These are phyloP conservation scores for Karalla daura DNA, from an alignment of 2,797 vertebrate species.

Conservation along the genomic window DNA sequence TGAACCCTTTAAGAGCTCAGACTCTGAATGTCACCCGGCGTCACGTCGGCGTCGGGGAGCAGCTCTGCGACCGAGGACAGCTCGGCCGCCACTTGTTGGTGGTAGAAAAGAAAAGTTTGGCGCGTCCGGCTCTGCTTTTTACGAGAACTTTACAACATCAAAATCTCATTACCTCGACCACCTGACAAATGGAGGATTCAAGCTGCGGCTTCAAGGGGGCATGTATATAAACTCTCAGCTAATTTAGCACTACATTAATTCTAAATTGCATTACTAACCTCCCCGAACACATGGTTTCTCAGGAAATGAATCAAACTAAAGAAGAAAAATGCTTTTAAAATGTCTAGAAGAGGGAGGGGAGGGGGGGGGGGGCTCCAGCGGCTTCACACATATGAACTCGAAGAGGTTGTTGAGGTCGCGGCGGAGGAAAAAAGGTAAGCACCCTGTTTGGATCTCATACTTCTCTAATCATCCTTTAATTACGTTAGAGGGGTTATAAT, in stretches of 20 bases:
- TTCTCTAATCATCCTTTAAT: conserved; percentile 47
- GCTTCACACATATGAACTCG: not conserved
- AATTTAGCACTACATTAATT: conserved; percentile 19
- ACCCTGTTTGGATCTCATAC: conserved; percentile 25
- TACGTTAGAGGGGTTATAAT: conserved; percentile 36
- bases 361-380: too few species aligned
- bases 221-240: not conserved
- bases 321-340: not conserved
- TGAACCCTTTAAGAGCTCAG: not conserved
- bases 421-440: conserved; percentile 8
- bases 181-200: conserved; percentile 7
- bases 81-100: conserved; percentile 1
- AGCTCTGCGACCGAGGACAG: conserved; percentile 36
- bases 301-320: not conserved
- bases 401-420: conserved; percentile 5
- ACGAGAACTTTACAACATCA: not conserved
- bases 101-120: not conserved
- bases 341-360: not conserved
- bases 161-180: conserved; percentile 21
- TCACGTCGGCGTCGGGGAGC: not conserved
- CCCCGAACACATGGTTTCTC: not conserved
- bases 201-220: not conserved
- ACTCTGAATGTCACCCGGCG: not conserved
- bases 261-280: conserved; percentile 13
- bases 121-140: not conserved